A percentile compares a stretch with the other conserved stretches of the same genome.
Evolutionary conservation across 2,113 vertebrate genomes (phyloP).

Genomic region (Verasper variegatus): DNA sequence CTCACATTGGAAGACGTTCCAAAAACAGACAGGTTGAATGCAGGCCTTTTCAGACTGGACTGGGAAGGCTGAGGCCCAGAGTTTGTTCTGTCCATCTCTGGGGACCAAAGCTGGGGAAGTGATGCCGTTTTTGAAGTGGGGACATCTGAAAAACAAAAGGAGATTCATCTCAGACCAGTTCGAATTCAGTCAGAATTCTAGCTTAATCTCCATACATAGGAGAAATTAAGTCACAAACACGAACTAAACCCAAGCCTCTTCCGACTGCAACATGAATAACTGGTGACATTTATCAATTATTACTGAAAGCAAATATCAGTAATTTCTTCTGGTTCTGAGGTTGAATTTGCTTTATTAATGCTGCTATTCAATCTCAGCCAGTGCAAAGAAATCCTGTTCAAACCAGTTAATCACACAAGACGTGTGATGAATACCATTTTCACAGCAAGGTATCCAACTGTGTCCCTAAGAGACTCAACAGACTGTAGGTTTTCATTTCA

Average conservation of each 20-base stretch:
- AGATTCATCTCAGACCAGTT: not conserved
- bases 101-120: conserved; percentile 90
- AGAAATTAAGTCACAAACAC: not conserved
- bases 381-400: not conserved
- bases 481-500: not conserved
- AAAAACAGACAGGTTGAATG: conserved; percentile 96
- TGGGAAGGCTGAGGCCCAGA: conserved; percentile 86
- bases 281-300: not conserved
- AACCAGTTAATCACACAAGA: not conserved
- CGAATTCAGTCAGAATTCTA: not conserved
- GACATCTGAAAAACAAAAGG: conserved; percentile 84
- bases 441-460: not conserved
- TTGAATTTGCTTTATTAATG: too few species aligned
- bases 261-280: not conserved
- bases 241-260: not conserved
- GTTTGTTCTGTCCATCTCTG: conserved; percentile 89
- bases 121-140: conserved; percentile 89
- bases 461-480: not conserved
- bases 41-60: conserved; percentile 90
- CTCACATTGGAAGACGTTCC: conserved; percentile 92
- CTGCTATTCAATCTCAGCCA: not conserved
- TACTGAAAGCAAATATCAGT: too few species aligned
- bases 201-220: too few species aligned
- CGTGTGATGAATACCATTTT: not conserved
- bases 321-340: too few species aligned